Conservation (phyloP, 2,113 vertebrate genomes). For the Malurus elegans region DNA sequence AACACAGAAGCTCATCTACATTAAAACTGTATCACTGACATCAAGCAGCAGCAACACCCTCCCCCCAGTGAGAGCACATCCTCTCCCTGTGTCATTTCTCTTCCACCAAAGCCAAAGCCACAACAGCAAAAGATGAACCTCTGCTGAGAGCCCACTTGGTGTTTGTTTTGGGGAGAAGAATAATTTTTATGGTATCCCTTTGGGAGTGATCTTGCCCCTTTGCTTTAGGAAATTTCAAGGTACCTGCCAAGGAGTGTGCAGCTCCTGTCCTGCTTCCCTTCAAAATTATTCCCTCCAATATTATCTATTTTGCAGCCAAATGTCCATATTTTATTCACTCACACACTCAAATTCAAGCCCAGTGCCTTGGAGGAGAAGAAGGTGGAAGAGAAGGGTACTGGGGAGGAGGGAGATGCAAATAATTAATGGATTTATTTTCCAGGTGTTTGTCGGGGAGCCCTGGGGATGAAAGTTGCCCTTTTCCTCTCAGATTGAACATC, state of each 20-base stretch:
- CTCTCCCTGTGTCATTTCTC: neutral
- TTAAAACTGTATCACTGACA: neutral
- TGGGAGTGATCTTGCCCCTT: neutral
- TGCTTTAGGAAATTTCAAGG: neutral
- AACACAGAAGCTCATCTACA: neutral
- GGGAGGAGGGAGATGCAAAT: neutral
- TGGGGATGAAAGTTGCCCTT: neutral
- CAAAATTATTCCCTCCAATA: neutral
- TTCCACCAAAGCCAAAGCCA: neutral
- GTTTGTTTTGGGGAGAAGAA: neutral
- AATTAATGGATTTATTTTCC: neutral
- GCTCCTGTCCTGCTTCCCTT: neutral
- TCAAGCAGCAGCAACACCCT: neutral
- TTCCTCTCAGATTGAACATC: neutral
- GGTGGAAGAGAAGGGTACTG: neutral
- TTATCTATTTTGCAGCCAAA: neutral
- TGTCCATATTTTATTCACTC: neutral
- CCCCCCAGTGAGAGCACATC: neutral
- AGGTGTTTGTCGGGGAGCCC: neutral
- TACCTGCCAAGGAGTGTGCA: rapidly evolving
- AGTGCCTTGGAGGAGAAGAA: neutral
- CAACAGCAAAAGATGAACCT: rapidly evolving
- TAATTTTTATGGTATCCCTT: neutral
- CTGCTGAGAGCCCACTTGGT: neutral
- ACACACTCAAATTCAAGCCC: neutral